Evolutionary conservation across 1,140 invertebrate species (phyloP), one percentile per base, ranked within the genome.

Genomic region (Bradysia coprophila): DNA sequence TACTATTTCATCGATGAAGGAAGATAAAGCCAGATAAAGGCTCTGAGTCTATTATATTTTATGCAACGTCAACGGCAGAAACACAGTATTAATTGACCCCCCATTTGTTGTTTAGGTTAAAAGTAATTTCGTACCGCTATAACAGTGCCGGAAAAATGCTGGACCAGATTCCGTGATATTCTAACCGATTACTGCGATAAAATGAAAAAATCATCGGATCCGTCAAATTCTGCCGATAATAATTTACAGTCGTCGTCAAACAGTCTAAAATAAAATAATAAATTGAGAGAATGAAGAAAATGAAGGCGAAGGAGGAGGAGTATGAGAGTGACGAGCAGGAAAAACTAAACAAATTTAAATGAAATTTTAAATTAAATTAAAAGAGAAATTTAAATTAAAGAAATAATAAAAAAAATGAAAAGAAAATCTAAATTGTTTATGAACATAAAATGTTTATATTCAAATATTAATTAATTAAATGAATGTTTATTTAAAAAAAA

Each of bases 61-160:
- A n/a, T n/a, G n/a, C n/a, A n/a, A n/a, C n/a, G n/a, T n/a, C n/a
- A n/a, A n/a, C n/a, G n/a, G n/a, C n/a, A n/a, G n/a, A n/a, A n/a
- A n/a, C n/a, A n/a, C n/a, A n/a, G n/a, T n/a, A n/a, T n/a, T n/a
- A n/a, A n/a, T n/a, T n/a, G n/a, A n/a, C n/a, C n/a, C n/a, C n/a
- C n/a, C n/a, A n/a, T 21, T 55, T 45, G 43, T 31, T 48, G 49
- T 53, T 8, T 59, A 93, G 88, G 92, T 95, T 46, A 92, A 95
- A 65, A 90, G 86, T 55, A 93, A 93, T 67, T 95, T 94, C 84
- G 92, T 66, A 94, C 91, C 54, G 89, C 92, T 49, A 94, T 97
- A 61, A 97, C 92, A 50, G 89, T 97, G 61, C 92, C 92, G 49
- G 92, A 97, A 65, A 91, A 94, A 64, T 94, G 91, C 49, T 97